Percentiles rank a stretch among this genome's conserved stretches.
These are phyloP conservation scores for Pogoniulus pusillus DNA, from an alignment of 2,797 vertebrate genomes.

Conservation along the genomic window DNA sequence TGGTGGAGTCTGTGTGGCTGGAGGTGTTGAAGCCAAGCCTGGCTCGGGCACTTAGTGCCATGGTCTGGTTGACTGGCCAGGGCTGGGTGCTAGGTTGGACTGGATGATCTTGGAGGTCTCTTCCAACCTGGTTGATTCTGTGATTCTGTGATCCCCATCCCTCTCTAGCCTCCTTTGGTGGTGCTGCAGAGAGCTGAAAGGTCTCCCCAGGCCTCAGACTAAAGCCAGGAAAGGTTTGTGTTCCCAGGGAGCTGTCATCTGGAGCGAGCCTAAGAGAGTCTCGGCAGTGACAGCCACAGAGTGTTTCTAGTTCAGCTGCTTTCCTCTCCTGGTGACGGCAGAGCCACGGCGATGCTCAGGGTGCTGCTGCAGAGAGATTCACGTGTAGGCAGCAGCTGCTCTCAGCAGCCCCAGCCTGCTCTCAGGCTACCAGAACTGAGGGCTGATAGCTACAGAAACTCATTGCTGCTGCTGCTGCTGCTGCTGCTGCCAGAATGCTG, in stretches of 20 bases:
- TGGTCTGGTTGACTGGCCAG: no score
- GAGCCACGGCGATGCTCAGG: not conserved
- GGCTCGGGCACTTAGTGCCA: no score
- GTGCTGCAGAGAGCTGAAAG: no score
- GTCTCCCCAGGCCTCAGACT: no score
- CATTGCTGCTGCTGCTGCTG: not conserved
- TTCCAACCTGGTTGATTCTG: no score
- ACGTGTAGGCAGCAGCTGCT: not conserved
- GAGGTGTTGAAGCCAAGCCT: no score
- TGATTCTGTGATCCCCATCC: no score
- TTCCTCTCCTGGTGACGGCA: not conserved
- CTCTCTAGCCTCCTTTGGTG: no score
- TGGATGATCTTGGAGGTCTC: no score
- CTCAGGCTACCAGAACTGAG: not conserved
- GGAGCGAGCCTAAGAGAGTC: not conserved
- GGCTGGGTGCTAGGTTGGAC: no score
- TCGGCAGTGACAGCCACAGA: not conserved
- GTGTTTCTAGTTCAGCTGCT: not conserved
- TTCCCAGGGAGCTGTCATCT: not conserved
- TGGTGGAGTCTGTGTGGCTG: no score
- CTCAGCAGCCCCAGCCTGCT: not conserved
- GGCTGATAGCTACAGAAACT: not conserved
- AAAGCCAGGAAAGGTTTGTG: no score
- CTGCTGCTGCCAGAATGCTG: not conserved
- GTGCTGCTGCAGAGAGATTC: not conserved